phyloP scores from a whole-genome alignment of 1,140 invertebrate species.

The Protaetia brevitarsis region DNA sequence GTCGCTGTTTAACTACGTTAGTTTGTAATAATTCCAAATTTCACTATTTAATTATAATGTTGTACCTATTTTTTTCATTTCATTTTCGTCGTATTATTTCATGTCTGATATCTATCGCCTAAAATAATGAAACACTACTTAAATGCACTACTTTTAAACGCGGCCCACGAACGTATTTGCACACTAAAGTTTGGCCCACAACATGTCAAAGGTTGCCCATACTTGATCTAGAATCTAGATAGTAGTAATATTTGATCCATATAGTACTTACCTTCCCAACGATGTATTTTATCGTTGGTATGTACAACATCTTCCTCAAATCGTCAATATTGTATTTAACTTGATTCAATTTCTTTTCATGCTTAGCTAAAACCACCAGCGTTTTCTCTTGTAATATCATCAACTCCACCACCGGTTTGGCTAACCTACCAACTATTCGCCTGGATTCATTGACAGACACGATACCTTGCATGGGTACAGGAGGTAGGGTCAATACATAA shows the following conservation, averaged over 20 bases:
- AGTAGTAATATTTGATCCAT: neutral
- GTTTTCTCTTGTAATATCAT: conserved; percentile 40
- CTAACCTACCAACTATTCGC: conserved; percentile 38
- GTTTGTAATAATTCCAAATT: no score
- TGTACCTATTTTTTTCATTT: no score
- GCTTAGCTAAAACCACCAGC: conserved; percentile 32
- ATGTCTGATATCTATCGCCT: no score
- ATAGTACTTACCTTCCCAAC: neutral
- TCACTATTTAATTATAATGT: no score
- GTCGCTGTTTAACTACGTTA: no score
- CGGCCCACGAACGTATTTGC: no score
- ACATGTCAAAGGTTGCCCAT: no score
- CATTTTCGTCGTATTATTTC: no score
- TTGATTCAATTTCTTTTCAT: conserved; percentile 28
- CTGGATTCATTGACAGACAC: conserved; percentile 42
- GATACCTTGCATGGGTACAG: conserved; percentile 38
- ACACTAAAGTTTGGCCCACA: no score
- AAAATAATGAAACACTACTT: no score
- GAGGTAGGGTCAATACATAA: conserved; percentile 31
- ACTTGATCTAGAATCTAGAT: no score
- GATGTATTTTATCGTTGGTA: conserved; percentile 35
- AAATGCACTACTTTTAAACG: no score
- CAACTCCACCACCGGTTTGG: conserved; percentile 43
- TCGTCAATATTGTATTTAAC: conserved; percentile 34
- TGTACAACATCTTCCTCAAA: conserved; percentile 37